Conservation (phyloP, 2,113 vertebrate species). For the Nothoprocta pentlandii region DNA sequence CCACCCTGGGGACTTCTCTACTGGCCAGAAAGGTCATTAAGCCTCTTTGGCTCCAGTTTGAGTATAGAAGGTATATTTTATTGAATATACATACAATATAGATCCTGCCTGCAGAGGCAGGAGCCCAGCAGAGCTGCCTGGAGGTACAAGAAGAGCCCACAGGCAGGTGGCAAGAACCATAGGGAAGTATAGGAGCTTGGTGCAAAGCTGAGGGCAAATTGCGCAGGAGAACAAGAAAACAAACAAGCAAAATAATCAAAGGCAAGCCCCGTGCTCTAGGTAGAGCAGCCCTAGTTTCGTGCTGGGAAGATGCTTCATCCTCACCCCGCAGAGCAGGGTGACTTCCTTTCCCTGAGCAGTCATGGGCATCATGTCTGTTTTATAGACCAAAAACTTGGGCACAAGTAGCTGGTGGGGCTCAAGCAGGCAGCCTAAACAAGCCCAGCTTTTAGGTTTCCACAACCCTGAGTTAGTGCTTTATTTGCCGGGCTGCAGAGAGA, state of each 20-base stretch:
- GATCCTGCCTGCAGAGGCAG: not conserved
- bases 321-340: not conserved
- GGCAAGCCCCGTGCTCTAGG: accelerated
- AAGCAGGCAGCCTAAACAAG: not conserved
- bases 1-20: not conserved
- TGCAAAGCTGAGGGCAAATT: not conserved
- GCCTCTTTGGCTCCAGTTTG: not conserved
- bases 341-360: not conserved
- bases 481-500: not conserved
- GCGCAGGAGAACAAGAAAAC: too few relatives aligned
- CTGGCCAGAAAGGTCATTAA: not conserved
- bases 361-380: not conserved
- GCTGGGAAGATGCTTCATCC: not conserved
- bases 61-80: not conserved
- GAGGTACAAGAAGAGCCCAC: not conserved
- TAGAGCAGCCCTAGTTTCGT: not conserved
- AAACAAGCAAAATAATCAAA: not conserved
- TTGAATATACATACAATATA: not conserved
- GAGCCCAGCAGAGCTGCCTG: not conserved
- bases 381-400: not conserved
- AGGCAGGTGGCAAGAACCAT: not conserved
- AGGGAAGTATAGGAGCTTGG: accelerated
- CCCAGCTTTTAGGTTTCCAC: not conserved
- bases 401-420: not conserved
- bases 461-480: not conserved